Base-by-base conservation (phyloP, 1,140 invertebrate species). In the Drosophila obscura region DNA sequence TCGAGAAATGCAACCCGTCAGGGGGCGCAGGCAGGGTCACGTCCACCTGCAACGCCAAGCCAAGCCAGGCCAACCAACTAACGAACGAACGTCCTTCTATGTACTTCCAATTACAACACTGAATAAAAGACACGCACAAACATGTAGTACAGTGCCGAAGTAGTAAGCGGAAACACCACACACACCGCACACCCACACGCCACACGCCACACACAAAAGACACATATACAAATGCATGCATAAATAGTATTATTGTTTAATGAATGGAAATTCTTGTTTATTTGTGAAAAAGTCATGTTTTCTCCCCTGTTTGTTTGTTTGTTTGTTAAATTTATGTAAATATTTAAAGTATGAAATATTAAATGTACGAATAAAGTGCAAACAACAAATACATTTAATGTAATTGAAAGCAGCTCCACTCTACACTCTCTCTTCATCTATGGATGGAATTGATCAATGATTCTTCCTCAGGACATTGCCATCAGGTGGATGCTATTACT, bases 301-400 rank as follows among this genome's bases (percentile, higher is more conserved):
- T 88, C 83, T 88, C 83, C 73, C 71, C 51, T 52, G 26, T 31
- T 39, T 57, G 55, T 77, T 35, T 57, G 55, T 77, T 35, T 87
- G 83, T 88, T 88, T 88, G 83, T 88, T 88, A 88, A 88, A 88
- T 87, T 88, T 88, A 88, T 88, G 83, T 88, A 88, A 88, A 88
- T 88, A 88, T 88, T 88, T 83, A 88, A 88, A 88, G 84, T 83
- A 88, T 88, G 83, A 88, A 88, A 88, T 80, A 88, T 88, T 88
- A 88, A 88, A 88, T 88, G 79, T 88, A 88, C 83, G 83, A 88
- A 88, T 88, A 88, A 88, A 88, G 83, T 88, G 83, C 83, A 87
- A 76, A 89, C 83, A 88, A 88, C 80, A 88, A 88, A 88, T 83
- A 88, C 84, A 89, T 88, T 88, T 83, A 88, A 88, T 88, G 83